These are phyloP conservation scores for Porphyrio hochstetteri DNA, from an alignment of 2,113 vertebrate species.

Conservation along the genomic window DNA sequence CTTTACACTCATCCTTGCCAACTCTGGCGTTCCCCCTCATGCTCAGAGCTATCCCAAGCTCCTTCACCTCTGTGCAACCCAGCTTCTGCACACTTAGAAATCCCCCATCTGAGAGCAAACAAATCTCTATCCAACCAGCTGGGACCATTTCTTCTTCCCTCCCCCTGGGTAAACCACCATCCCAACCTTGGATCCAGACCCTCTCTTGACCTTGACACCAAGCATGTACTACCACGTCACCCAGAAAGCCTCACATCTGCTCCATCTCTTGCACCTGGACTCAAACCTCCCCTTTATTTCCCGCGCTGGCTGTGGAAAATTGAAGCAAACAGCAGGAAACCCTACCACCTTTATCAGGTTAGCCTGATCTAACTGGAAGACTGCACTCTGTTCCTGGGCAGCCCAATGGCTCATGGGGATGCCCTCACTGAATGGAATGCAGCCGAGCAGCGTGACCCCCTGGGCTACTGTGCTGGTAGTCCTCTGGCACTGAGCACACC, in stretches of 20 bases:
- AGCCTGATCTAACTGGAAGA: background rate
- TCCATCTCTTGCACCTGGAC: background rate
- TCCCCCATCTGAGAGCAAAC: background rate
- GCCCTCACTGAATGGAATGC: background rate
- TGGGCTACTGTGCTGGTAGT: background rate
- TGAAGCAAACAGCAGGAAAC: background rate
- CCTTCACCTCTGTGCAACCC: background rate
- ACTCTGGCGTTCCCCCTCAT: background rate
- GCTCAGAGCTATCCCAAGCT: background rate
- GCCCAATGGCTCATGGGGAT: background rate
- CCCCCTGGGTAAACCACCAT: background rate
- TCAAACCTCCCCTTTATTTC: background rate
- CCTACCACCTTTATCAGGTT: background rate
- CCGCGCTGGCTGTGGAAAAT: background rate
- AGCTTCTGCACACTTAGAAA: background rate
- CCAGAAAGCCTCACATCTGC: background rate
- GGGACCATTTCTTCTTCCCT: background rate
- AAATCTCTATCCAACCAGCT: background rate
- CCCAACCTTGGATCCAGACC: background rate
- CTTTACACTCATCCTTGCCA: constrained; percentile 31
- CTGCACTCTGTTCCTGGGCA: background rate
- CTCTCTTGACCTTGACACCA: background rate
- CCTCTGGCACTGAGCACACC: background rate
- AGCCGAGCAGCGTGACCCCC: background rate
- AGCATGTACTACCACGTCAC: fast-evolving